Percentiles rank a stretch among this genome's conserved stretches.
phyloP scores from a whole-genome alignment of 1,140 invertebrate species.

The Reticulitermes speratus region DNA sequence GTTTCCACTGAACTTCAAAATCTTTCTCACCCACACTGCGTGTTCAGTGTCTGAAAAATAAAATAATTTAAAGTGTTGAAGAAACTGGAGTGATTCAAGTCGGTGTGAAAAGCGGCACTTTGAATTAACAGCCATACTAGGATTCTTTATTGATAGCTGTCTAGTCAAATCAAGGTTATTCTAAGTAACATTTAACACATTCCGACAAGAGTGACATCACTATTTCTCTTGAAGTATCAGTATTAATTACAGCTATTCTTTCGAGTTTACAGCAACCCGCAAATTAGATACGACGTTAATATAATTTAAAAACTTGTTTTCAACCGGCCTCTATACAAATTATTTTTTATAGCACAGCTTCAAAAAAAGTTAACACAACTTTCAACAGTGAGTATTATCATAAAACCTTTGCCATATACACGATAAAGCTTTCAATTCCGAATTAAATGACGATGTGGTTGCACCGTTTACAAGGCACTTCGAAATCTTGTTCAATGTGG shows the following conservation, averaged over 20 bases:
- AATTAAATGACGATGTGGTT: neutral
- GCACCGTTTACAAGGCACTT: neutral
- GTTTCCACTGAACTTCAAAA: too few species aligned
- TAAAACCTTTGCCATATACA: neutral
- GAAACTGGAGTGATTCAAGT: too few species aligned
- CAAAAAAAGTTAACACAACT: neutral
- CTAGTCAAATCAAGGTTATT: neutral
- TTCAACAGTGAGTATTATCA: neutral
- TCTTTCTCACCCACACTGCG: too few species aligned
- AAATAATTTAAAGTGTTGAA: too few species aligned
- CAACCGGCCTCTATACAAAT: neutral
- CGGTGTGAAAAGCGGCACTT: too few species aligned
- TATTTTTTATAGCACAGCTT: neutral
- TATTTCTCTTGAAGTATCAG: neutral
- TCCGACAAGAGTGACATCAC: neutral
- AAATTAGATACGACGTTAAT: neutral
- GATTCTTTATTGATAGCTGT: neutral
- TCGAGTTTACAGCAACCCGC: neutral
- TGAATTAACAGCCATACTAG: too few species aligned
- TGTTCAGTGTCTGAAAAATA: too few species aligned
- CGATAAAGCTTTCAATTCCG: conserved; percentile 4
- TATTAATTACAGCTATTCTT: neutral
- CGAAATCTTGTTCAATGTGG: conserved; percentile 6
- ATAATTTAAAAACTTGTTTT: neutral
- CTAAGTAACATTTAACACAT: neutral